A percentile compares a stretch with the other conserved stretches of the same genome.
Conservation (phyloP, 1,140 invertebrate species). For the Zaprionus davidi region DNA sequence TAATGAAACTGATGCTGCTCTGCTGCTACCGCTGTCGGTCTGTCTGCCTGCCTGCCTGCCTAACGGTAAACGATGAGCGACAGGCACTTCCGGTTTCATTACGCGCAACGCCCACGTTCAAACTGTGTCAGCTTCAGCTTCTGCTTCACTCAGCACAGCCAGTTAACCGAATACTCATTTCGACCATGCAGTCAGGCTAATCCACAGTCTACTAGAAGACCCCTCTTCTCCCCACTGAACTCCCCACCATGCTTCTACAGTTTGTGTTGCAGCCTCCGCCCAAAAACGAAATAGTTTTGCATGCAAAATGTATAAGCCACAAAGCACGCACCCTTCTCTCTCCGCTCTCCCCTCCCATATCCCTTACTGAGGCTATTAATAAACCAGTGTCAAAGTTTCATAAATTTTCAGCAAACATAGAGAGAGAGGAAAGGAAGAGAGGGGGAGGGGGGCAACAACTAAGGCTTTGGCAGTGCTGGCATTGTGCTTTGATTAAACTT, state of each 20-base stretch:
- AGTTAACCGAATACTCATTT: not conserved
- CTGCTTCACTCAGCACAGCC: not conserved
- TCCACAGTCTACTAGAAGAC: not conserved
- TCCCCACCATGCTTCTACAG: no score
- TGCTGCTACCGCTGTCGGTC: conserved; percentile 32
- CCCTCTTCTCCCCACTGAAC: no score
- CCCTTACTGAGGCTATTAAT: conserved; percentile 67
- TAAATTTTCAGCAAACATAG: conserved; percentile 61
- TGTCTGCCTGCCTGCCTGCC: conserved; percentile 27
- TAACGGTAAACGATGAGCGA: conserved; percentile 48
- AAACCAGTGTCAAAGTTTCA: conserved; percentile 77
- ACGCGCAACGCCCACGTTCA: conserved; percentile 37
- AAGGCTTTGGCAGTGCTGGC: not conserved
- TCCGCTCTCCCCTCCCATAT: not conserved
- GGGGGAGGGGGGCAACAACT: conserved; percentile 20
- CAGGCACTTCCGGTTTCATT: conserved; percentile 72
- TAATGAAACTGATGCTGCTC: conserved; percentile 62
- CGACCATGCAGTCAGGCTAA: conserved; percentile 14
- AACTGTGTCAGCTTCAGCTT: conserved; percentile 39
- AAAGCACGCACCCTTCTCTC: no score
- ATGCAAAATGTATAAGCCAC: conserved; percentile 62
- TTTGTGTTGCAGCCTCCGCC: not conserved
- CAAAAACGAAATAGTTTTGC: conserved; percentile 61
- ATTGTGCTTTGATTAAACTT: conserved; percentile 68
- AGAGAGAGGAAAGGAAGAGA: conserved; percentile 30